These are phyloP conservation scores for Uropsilus gracilis DNA, from an alignment of 2,113 vertebrate species.

Conservation along the genomic window DNA sequence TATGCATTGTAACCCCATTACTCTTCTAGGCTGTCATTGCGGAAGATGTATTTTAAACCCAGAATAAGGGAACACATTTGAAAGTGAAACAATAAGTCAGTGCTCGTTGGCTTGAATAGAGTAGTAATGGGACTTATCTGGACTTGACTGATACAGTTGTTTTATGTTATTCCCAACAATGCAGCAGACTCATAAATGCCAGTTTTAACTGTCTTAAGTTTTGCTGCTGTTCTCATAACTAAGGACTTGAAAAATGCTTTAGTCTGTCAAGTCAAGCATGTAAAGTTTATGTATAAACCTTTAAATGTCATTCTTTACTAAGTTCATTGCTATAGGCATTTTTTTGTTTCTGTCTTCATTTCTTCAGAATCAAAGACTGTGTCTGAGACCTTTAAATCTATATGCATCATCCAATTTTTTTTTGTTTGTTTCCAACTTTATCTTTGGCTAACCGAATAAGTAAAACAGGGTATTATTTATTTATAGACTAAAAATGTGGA, in stretches of 20 bases:
- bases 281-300: slow-evolving; percentile 5
- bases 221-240: slow-evolving; percentile 30
- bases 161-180: neutral
- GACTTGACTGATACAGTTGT: neutral
- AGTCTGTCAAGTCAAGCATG: neutral
- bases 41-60: neutral
- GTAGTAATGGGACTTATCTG: neutral
- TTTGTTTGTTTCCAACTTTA: slow-evolving; percentile 35
- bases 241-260: slow-evolving; percentile 33
- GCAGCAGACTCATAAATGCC: neutral
- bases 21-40: neutral
- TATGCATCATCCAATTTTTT: neutral
- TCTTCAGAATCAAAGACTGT: neutral
- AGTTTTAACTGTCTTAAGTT: neutral
- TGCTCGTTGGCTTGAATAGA: neutral
- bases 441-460: slow-evolving; percentile 32
- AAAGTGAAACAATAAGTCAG: neutral
- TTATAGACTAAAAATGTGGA: slow-evolving; percentile 47
- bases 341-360: neutral
- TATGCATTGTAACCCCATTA: accelerated
- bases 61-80: neutral
- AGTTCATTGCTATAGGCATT: neutral
- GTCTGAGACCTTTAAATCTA: neutral
- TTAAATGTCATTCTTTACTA: slow-evolving; percentile 34
- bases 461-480: slow-evolving; percentile 57